A percentile compares a stretch with the other conserved stretches of the same genome.
Conservation (phyloP, 1,140 invertebrate species). For the Phenacoccus solenopsis region DNA sequence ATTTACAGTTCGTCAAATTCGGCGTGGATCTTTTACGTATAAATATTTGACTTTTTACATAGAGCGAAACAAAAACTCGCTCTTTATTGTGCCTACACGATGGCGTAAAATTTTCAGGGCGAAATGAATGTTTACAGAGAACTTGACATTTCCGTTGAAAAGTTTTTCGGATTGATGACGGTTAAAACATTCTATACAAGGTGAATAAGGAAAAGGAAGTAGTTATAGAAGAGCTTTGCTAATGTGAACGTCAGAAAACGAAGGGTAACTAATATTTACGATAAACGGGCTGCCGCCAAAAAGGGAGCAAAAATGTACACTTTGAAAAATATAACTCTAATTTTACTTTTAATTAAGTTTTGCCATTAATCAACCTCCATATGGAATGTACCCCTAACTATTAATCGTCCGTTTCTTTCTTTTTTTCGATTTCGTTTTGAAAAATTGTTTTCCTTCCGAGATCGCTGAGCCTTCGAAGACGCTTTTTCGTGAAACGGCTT, state of each 20-base stretch:
- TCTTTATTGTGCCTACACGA: not conserved
- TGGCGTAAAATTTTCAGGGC: not conserved
- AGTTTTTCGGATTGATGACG: constrained; percentile 5
- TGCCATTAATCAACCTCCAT: constrained; percentile 14
- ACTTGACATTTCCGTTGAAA: constrained; percentile 13
- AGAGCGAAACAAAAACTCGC: not conserved
- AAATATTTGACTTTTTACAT: not conserved
- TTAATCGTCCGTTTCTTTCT: not conserved
- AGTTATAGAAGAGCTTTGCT: constrained; percentile 7
- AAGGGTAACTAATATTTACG: constrained; percentile 18
- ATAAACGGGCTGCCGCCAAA: not conserved
- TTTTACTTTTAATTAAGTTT: constrained; percentile 18
- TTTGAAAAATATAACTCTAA: constrained; percentile 18
- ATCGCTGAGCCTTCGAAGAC: not conserved
- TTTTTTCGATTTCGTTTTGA: not conserved
- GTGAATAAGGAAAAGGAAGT: constrained; percentile 7
- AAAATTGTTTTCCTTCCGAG: not conserved
- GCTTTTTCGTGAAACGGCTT: too few relatives aligned
- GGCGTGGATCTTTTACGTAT: too few relatives aligned
- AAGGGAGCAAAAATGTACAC: constrained; percentile 8
- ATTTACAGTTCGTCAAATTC: not conserved
- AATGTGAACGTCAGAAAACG: constrained; percentile 15
- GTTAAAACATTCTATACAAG: constrained; percentile 14
- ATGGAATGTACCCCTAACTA: constrained; percentile 12
- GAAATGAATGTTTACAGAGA: constrained; percentile 11